phyloP scores from a whole-genome alignment of 2,888 invertebrate species.

The Agriotes lineatus region DNA sequence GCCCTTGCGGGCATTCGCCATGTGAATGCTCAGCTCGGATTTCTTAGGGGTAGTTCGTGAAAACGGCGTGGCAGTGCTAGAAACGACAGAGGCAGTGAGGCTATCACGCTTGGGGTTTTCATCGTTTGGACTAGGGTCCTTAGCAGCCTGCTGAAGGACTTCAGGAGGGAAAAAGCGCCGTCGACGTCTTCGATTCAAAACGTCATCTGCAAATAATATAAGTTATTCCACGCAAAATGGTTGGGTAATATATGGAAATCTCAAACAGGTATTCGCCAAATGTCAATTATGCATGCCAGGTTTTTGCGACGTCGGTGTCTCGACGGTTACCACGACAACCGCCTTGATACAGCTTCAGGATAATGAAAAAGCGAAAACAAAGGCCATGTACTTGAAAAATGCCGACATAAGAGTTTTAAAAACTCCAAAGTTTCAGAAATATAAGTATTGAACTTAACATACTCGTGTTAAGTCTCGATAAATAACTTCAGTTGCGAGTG shows the following conservation, averaged over 20 bases:
- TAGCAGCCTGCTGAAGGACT: constrained; percentile 54
- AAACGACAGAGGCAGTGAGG: constrained; percentile 50
- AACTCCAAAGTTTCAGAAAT: too few species aligned
- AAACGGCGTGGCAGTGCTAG: constrained; percentile 55
- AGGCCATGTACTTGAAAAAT: background rate
- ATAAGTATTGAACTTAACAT: too few species aligned
- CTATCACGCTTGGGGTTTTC: constrained; percentile 51
- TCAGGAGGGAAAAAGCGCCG: constrained; percentile 61
- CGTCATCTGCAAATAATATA: constrained; percentile 53
- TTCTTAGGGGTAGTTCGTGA: constrained; percentile 50
- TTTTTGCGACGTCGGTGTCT: constrained; percentile 27
- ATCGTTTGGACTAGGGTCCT: constrained; percentile 41
- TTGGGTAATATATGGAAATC: background rate
- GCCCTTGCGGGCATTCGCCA: constrained; percentile 64
- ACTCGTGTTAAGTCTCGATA: too few species aligned
- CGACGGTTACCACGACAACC: constrained; percentile 47
- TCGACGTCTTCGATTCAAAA: constrained; percentile 56
- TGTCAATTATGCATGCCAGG: constrained; percentile 2
- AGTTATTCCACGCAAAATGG: background rate
- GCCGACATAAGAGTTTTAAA: too few species aligned
- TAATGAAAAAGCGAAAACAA: constrained; percentile 7
- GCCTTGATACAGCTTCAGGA: constrained; percentile 3
- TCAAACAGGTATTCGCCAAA: constrained; percentile 1
- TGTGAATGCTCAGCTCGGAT: constrained; percentile 63
- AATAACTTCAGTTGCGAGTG: too few species aligned